A percentile compares a stretch with the other conserved stretches of the same genome.
Conservation (phyloP, 2,888 invertebrate species). For the Limnephilus rhombicus region DNA sequence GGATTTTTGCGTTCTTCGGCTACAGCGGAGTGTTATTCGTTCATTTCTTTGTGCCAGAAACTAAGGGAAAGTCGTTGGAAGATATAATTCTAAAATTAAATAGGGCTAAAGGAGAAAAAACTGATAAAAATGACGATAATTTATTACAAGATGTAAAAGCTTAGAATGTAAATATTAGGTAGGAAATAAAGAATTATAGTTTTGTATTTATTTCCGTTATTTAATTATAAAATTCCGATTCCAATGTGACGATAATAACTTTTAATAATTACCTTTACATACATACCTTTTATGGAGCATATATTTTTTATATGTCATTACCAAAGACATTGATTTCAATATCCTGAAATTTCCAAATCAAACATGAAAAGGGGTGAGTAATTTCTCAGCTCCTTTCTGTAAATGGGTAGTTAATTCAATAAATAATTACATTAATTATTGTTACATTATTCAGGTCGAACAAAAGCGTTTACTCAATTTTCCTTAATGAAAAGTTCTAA, state of each 20-base stretch:
- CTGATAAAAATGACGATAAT: neutral
- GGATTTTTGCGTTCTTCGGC: conserved; percentile 78
- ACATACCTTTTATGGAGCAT: no score
- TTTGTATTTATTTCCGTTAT: neutral
- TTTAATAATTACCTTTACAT: no score
- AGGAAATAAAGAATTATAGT: neutral
- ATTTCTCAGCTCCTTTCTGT: neutral
- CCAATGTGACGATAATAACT: neutral
- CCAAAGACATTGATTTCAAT: no score
- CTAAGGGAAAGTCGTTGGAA: conserved; percentile 80
- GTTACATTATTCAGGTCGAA: neutral
- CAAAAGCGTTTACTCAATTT: neutral
- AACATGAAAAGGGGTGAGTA: neutral
- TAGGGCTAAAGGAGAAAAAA: neutral
- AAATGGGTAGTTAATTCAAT: neutral
- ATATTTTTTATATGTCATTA: no score
- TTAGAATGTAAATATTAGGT: neutral
- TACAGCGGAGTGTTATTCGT: conserved; percentile 79
- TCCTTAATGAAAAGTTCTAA: neutral
- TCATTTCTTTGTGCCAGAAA: conserved; percentile 79
- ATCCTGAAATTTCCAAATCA: no score
- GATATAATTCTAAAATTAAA: conserved; percentile 74
- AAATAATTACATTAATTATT: neutral
- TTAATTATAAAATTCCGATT: neutral
- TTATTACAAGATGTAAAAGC: conserved; percentile 26